Base-by-base conservation (phyloP, 2,888 invertebrate genomes). In the Cephus sareptanus region DNA sequence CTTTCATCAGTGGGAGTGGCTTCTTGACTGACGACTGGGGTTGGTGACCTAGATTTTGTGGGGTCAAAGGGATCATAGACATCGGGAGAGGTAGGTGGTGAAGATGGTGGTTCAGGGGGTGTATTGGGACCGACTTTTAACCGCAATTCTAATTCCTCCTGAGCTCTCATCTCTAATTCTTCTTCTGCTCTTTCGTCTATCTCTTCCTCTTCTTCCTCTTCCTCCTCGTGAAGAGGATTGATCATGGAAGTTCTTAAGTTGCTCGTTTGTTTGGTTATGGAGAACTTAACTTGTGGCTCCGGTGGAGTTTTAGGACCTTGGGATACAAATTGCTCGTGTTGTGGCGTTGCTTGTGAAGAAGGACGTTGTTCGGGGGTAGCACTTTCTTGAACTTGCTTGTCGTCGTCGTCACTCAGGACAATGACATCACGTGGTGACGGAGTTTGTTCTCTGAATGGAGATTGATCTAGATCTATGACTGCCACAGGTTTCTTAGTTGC, bases 61-160 rank as follows among this genome's bases (percentile, higher is more conserved):
- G 97, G 97, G 92, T 97, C 97, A 91, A 97, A 97, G 1, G 97
- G 97, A 94, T 97, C 97, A 91, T 97, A 97, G 4, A 95, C 97
- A 91, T 97, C 96, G 0, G 96, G 96, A 23, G 96, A 95, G 81
- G 94, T 94, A 0, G 94, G 95, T 1, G 94, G 94, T 11, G 95
- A 94, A 79, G 93, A 94, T 76, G 95, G 95, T 0, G 94, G 94
- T 83, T 94, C 94, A 0, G 94, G 94, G 0, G 95, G 95, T 6
- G 96, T 96, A 87, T 95, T 95, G 0, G 96, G 96, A 0, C 95
- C 95, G n/a, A 91, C 90, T 80, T 91, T 91, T 15, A 90, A 78
- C 75, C 91, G 83, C 3, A 90, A 78, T 69, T 91, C 91, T 11
- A 91, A 79, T 75, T 91, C 90, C 40, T 92, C 91, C 68, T 90